Evolutionary conservation across 2,888 invertebrate genomes (phyloP), one percentile per base, ranked within the genome.

Genomic region (Noctua fimbriata): DNA sequence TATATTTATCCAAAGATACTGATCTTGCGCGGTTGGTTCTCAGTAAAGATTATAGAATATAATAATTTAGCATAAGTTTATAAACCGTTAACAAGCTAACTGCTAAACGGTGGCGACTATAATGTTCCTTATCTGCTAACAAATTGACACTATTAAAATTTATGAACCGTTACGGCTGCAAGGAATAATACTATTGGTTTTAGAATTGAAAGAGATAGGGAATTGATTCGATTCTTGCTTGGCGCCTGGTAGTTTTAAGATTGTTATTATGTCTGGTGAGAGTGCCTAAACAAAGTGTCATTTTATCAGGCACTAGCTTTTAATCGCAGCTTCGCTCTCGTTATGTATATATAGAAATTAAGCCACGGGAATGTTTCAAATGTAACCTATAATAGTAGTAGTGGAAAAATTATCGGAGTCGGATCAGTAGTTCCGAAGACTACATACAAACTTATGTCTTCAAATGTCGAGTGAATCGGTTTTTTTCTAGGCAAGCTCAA

Each of bases 61-160:
- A 66, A 79, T 79, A 66, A 83, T 83, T 79, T 79, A 44, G n/a
- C 67, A 47, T 69, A 32, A 73, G 47, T 82, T 82, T 82, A 83
- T 83, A 52, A 60, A 52, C 83, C 41, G 82, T 60, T 73, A 84
- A 73, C 76, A 18, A 83, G 63, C 44, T 28, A 44, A 67, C n/a
- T 67, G 67, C n/a, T 55, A 81, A 84, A 77, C 55, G 70, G 28
- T 67, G 76, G 28, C 36, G 65, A 74, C 71, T 52, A 2, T 85
- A 74, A 82, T 75, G 75, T 66, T 55, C 36, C 28, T 79, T 79
- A 86, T 86, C 86, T 58, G 3, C 28, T 60, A 75, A 82, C 83
- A 83, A 85, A 86, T 79, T 86, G 83, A 73, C 86, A 76, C 83
- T 79, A 79, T 85, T 79, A 73, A 24, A 55, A 73, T 79, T 73